Evolutionary conservation across 2,113 vertebrate species (phyloP).

Genomic region (Etia nguti): DNA sequence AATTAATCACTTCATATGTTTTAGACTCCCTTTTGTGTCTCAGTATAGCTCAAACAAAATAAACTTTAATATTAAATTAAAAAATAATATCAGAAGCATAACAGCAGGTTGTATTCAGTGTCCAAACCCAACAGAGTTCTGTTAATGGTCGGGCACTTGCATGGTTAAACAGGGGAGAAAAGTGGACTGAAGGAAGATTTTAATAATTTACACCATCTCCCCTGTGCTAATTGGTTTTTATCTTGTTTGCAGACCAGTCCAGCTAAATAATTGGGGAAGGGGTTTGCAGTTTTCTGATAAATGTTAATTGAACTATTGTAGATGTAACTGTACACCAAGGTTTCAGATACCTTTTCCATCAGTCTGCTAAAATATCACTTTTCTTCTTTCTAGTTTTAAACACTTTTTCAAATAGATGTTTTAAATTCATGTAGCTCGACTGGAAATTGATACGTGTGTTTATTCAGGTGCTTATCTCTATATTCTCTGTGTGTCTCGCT

Average conservation of each 20-base stretch:
- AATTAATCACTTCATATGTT: background rate
- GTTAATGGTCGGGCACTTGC: background rate
- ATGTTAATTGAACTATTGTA: background rate
- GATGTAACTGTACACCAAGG: background rate
- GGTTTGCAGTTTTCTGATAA: background rate
- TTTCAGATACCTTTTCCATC: background rate
- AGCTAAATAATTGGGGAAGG: background rate
- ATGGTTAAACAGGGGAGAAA: background rate
- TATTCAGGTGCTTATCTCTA: slow-evolving; percentile 64
- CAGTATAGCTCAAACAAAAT: background rate
- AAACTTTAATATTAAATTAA: background rate
- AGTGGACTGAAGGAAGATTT: background rate
- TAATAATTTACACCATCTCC: background rate
- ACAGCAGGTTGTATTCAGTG: background rate
- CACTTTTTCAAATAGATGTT: background rate
- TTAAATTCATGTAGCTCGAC: background rate
- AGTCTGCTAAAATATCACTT: background rate
- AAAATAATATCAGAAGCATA: background rate
- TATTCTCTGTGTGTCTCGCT: slow-evolving; percentile 64
- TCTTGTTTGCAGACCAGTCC: background rate
- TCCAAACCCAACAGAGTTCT: background rate
- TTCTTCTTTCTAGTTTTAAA: background rate
- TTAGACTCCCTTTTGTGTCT: background rate
- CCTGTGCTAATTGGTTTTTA: background rate
- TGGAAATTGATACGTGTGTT: background rate